phyloP scores from a whole-genome alignment of 1,140 invertebrate genomes.

The Glomeris maerens region DNA sequence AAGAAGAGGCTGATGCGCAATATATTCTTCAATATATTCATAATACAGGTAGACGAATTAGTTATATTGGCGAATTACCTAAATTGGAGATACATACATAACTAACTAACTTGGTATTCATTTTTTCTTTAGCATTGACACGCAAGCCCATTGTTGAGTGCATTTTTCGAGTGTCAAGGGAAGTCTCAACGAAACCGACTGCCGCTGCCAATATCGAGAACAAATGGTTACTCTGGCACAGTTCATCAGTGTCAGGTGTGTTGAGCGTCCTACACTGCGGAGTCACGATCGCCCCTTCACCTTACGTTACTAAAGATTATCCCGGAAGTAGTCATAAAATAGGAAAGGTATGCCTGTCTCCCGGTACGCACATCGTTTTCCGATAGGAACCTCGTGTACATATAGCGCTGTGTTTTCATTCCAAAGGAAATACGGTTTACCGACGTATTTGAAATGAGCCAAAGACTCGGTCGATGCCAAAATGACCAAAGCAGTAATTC shows the following conservation, averaged over 20 bases:
- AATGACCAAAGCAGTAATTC: background rate
- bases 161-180: constrained; percentile 28
- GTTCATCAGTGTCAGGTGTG: constrained; percentile 30
- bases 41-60: constrained; percentile 23
- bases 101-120: background rate
- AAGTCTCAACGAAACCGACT: constrained; percentile 18
- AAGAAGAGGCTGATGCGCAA: constrained; percentile 28
- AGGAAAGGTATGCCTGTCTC: background rate
- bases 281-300: constrained; percentile 23
- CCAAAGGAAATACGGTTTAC: background rate
- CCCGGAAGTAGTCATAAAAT: constrained; percentile 12
- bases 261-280: constrained; percentile 30
- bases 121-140: constrained; percentile 1
- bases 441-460: constrained; percentile 1
- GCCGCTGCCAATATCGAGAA: constrained; percentile 18
- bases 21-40: constrained; percentile 35
- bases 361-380: background rate
- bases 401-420: constrained; percentile 19
- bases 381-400: too few species aligned
- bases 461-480: background rate
- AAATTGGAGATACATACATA: background rate
- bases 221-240: constrained; percentile 34
- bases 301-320: constrained; percentile 31
- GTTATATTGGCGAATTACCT: background rate
- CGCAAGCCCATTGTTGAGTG: constrained; percentile 22